Evolutionary conservation across 2,797 vertebrate genomes (phyloP), one percentile per base, ranked within the genome.

Genomic region (Acanthurus lineatus): DNA sequence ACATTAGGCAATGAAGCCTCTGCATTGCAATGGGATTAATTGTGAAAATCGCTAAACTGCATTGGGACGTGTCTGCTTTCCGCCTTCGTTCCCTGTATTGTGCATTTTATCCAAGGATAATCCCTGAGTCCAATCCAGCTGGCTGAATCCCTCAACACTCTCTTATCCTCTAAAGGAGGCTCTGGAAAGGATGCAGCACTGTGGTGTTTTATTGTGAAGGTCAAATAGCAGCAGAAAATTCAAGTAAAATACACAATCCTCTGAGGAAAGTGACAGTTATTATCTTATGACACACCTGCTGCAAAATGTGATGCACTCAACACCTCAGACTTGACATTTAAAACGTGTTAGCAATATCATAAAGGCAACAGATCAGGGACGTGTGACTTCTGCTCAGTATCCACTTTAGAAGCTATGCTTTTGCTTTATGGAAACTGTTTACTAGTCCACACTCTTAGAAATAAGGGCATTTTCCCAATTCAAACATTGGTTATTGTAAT

Each of bases 41-140:
- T 48, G 40, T n/a, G 15, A 60, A 77, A 76, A 74, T 54, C 45
- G 42, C 49, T 28, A 15, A 63, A 38, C 47, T 38, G 82, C 60
- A 64, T 5, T 52, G 67, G 51, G 64, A 58, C 32, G 25, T 38
- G 44, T 69, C 44, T 74, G 45, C 35, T 25, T 68, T 44, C n/a
- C 57, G 72, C 35, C 53, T 71, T 76, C 32, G 12, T 71, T 88
- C 60, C 60, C 56, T 75, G 49, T 28, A 3, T 71, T 3, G 22
- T 20, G 45, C 3, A 9, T 71, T 80, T 86, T 72, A 84, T 69
- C 65, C 64, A 38, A 60, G 59, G 65, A 86, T 85, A 78, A 89
- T 83, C 86, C 79, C 76, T 51, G 57, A 77, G 62, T 71, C 44
- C 73, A 54, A 69, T 80, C 80, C 77, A 76, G 61, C 67, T 53